A percentile compares a stretch with the other conserved stretches of the same genome.
These are phyloP conservation scores for Malurus cyaneus DNA, from an alignment of 2,113 vertebrate species.

Conservation along the genomic window DNA sequence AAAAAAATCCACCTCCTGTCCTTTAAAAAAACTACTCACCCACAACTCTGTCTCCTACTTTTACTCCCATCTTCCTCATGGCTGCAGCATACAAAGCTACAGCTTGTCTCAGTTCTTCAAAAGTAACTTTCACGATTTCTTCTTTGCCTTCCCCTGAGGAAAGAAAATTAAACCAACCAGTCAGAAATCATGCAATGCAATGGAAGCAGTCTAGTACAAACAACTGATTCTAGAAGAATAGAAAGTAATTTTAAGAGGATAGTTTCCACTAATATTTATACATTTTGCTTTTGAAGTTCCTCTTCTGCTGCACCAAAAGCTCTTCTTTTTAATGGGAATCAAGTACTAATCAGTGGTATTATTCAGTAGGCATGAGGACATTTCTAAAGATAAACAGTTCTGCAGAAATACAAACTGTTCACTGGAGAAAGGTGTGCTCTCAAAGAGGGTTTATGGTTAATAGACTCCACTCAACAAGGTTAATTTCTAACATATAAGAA, in stretches of 20 bases:
- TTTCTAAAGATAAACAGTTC: background rate
- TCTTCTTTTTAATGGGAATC: background rate
- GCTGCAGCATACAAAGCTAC: conserved; percentile 91
- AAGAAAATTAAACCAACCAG: background rate
- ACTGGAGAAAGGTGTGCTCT: background rate
- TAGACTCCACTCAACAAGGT: background rate
- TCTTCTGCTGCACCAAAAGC: background rate
- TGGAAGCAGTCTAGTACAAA: background rate
- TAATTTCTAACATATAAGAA: background rate
- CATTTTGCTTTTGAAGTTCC: background rate
- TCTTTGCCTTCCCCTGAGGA: conserved; percentile 90
- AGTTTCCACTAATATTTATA: background rate
- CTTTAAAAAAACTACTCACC: conserved; percentile 76
- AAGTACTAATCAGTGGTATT: background rate
- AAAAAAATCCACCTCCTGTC: background rate
- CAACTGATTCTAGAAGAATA: background rate
- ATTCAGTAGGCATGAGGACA: background rate
- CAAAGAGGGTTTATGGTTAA: background rate
- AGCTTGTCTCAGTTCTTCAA: conserved; percentile 83
- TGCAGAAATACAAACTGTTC: background rate
- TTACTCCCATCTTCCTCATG: conserved; percentile 93
- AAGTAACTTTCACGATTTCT: conserved; percentile 91
- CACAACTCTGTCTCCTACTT: conserved; percentile 88
- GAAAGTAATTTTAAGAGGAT: background rate
- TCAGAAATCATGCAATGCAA: background rate